Percentiles rank a stretch among this genome's conserved stretches.
These are phyloP conservation scores for Urocynchramus pylzowi DNA, from an alignment of 2,113 vertebrate genomes.

Conservation along the genomic window DNA sequence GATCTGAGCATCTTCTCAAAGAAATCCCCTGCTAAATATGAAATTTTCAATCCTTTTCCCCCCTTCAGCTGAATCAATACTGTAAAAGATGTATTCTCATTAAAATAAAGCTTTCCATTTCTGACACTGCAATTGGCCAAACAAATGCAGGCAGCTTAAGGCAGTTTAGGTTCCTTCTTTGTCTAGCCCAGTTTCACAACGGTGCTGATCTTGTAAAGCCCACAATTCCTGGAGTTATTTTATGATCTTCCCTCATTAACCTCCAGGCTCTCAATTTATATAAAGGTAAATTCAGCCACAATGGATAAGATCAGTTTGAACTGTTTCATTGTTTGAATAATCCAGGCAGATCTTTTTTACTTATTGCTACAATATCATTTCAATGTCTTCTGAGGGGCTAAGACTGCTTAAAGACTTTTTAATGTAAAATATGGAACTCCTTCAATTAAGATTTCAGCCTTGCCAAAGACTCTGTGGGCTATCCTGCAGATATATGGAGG, in stretches of 20 bases:
- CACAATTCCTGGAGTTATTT: background rate
- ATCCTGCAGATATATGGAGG: background rate
- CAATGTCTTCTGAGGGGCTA: background rate
- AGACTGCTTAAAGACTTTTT: background rate
- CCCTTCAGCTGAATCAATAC: conserved; percentile 66
- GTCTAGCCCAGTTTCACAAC: background rate
- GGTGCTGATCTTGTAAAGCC: background rate
- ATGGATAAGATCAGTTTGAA: background rate
- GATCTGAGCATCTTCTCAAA: conserved; percentile 55
- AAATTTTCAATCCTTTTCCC: conserved; percentile 32
- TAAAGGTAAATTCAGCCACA: background rate
- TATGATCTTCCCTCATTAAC: background rate
- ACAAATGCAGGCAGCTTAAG: conserved; percentile 60
- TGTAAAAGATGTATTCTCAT: conserved; percentile 63
- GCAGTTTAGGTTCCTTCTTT: conserved; percentile 17
- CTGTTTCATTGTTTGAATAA: background rate
- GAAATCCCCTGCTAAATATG: conserved; percentile 54
- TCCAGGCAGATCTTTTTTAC: background rate
- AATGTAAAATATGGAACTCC: background rate
- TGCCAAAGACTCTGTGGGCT: background rate
- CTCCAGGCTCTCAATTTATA: background rate
- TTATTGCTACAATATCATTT: background rate
- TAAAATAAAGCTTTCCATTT: conserved; percentile 36
- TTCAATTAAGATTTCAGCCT: background rate
- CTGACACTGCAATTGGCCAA: conserved; percentile 66